A percentile compares a stretch with the other conserved stretches of the same genome.
These are phyloP conservation scores for Melospiza georgiana DNA, from an alignment of 2,113 vertebrate species.

Conservation along the genomic window DNA sequence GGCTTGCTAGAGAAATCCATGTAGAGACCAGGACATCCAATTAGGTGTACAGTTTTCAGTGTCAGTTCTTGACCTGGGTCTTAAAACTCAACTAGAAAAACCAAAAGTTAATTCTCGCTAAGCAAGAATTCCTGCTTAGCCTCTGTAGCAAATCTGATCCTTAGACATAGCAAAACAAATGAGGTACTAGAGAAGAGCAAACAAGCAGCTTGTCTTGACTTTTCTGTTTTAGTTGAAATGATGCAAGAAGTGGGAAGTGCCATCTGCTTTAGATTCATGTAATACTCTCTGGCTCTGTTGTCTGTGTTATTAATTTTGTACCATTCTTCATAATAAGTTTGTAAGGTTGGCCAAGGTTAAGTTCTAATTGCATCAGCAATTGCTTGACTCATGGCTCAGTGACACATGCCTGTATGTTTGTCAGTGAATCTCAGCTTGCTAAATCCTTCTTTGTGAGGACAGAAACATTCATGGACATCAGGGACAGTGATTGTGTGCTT, in stretches of 20 bases:
- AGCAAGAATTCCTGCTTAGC: neutral
- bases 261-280: slow-evolving; percentile 40
- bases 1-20: neutral
- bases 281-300: neutral
- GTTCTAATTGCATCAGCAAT: slow-evolving; percentile 40
- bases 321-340: neutral
- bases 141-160: neutral
- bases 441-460: neutral
- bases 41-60: neutral
- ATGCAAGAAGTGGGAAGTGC: slow-evolving; percentile 21
- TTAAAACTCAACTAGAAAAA: neutral
- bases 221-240: slow-evolving; percentile 16
- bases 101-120: neutral
- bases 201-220: neutral
- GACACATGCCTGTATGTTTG: neutral
- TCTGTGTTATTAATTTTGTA: slow-evolving; percentile 18
- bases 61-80: neutral
- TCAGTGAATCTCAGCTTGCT: neutral
- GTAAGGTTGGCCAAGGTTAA: slow-evolving; percentile 34
- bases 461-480: neutral
- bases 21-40: neutral
- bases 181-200: neutral
- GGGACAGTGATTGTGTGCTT: neutral
- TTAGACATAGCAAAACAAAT: neutral
- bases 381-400: slow-evolving; percentile 19